A percentile compares a stretch with the other conserved stretches of the same genome.
Conservation (phyloP, 2,888 invertebrate genomes). For the Eupeodes latifasciatus region DNA sequence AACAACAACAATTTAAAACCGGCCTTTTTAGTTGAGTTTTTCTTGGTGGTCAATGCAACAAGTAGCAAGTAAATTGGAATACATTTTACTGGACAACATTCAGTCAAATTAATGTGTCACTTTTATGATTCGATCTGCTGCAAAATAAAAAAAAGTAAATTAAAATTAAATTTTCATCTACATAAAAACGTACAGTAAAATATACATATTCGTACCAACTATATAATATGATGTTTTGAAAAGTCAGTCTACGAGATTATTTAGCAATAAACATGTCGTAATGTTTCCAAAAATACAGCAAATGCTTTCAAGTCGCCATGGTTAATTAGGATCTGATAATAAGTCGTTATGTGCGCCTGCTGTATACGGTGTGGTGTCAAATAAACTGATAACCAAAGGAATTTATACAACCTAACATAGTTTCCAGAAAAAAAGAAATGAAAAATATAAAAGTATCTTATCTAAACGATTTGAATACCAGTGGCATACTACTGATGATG, state of each 20-base stretch:
- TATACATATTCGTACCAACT: neutral
- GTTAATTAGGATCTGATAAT: conserved; percentile 49
- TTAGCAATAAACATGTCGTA: conserved; percentile 64
- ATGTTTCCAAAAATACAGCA: conserved; percentile 53
- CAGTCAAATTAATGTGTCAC: conserved; percentile 65
- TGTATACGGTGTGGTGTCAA: conserved; percentile 47
- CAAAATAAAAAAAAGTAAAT: conserved; percentile 47
- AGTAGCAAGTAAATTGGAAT: no score
- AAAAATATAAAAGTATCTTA: conserved; percentile 37
- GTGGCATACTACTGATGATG: conserved; percentile 7
- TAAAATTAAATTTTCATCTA: conserved; percentile 32
- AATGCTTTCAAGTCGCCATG: conserved; percentile 25
- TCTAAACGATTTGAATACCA: conserved; percentile 43
- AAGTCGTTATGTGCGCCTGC: conserved; percentile 18
- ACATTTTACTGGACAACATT: conserved; percentile 10
- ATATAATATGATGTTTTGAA: neutral
- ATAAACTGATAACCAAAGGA: conserved; percentile 50
- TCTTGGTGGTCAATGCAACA: conserved; percentile 44
- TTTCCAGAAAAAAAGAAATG: neutral
- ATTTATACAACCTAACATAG: neutral
- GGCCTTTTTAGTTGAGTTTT: conserved; percentile 9
- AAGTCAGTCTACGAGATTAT: conserved; percentile 50
- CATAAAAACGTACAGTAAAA: neutral
- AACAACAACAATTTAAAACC: conserved; percentile 10
- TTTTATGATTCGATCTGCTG: conserved; percentile 65